A percentile compares a stretch with the other conserved stretches of the same genome.
Conservation (phyloP, 2,888 invertebrate genomes). For the Maniola hyperantus region DNA sequence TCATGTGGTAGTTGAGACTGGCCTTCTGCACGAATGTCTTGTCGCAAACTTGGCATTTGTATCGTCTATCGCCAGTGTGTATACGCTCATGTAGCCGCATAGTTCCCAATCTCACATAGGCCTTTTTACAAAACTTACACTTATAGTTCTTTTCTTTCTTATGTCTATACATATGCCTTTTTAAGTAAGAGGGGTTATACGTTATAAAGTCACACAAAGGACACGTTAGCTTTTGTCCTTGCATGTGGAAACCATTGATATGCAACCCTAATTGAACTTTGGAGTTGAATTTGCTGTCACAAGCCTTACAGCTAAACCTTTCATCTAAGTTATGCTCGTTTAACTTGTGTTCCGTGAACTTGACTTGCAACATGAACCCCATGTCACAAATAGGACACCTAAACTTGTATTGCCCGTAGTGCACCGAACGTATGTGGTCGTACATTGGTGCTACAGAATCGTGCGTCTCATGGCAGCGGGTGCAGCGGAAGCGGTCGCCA, state of each 20-base stretch:
- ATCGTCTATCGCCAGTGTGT: slow-evolving; percentile 67
- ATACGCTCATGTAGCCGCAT: slow-evolving; percentile 63
- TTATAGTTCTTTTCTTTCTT: slow-evolving; percentile 59
- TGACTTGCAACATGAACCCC: slow-evolving; percentile 57
- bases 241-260: slow-evolving; percentile 66
- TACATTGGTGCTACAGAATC: not conserved
- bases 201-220: slow-evolving; percentile 64
- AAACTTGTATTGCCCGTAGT: not conserved
- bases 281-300: slow-evolving; percentile 61
- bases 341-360: slow-evolving; percentile 58
- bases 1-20: slow-evolving; percentile 73
- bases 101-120: slow-evolving; percentile 63
- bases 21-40: slow-evolving; percentile 75
- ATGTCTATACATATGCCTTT: no score
- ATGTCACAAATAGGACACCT: slow-evolving; percentile 47
- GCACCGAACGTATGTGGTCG: not conserved
- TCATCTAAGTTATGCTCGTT: slow-evolving; percentile 63
- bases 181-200: slow-evolving; percentile 44
- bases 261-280: slow-evolving; percentile 59
- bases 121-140: slow-evolving; percentile 70
- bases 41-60: slow-evolving; percentile 63
- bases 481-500: slow-evolving; percentile 47
- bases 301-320: slow-evolving; percentile 64
- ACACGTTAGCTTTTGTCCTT: slow-evolving; percentile 63
- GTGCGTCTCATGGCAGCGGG: not conserved